Percentiles rank a stretch among this genome's conserved stretches.
phyloP scores from a whole-genome alignment of 2,113 vertebrate species.

The Archilochus colubris region DNA sequence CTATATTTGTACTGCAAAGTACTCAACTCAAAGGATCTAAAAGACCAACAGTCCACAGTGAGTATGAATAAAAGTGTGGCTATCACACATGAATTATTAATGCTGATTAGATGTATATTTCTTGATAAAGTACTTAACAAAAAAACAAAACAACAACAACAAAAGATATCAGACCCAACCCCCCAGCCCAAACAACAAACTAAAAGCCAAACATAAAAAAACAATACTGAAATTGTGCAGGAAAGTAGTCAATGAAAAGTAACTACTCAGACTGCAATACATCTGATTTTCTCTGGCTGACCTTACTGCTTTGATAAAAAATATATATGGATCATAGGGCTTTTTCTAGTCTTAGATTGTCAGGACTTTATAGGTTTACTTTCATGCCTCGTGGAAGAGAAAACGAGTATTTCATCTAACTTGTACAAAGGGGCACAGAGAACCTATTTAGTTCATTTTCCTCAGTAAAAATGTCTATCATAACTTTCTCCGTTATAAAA shows the following conservation, averaged over 20 bases:
- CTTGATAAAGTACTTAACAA: not conserved
- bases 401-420: not conserved
- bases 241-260: not conserved
- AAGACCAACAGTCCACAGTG: rapidly evolving
- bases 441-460: not conserved
- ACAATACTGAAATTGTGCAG: not conserved
- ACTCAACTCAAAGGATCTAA: not conserved
- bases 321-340: not conserved
- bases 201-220: not conserved
- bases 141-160: not conserved
- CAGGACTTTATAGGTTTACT: not conserved
- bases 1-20: not conserved
- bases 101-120: not conserved
- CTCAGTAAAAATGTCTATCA: not conserved
- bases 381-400: not conserved
- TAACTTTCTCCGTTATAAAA: slow-evolving; percentile 3
- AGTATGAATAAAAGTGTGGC: not conserved
- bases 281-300: not conserved
- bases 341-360: not conserved
- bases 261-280: not conserved
- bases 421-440: not conserved
- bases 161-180: not conserved
- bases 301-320: not conserved
- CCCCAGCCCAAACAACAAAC: not conserved
- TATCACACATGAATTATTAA: not conserved